Percentiles rank a stretch among this genome's conserved stretches.
Conservation (phyloP, 2,113 vertebrate genomes). For the Cranoglanis bouderius region DNA sequence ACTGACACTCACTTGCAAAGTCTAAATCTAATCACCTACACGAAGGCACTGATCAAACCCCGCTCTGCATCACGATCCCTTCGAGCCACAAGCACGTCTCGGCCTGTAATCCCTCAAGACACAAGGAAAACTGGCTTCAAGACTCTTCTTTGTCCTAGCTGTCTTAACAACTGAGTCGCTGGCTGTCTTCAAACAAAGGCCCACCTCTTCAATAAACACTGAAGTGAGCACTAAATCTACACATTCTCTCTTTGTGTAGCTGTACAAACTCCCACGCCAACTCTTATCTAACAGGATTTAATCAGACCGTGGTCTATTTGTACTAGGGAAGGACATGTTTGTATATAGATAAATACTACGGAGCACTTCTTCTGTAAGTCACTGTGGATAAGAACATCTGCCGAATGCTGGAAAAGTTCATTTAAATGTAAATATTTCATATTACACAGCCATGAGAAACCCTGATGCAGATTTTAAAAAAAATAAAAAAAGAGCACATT, state of each 20-base stretch:
- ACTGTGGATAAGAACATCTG: not conserved
- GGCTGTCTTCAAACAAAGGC: not conserved
- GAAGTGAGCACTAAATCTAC: not conserved
- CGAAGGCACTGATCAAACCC: not conserved
- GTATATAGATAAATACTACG: not conserved
- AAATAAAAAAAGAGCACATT: not conserved
- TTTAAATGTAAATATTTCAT: not conserved
- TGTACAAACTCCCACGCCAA: not conserved
- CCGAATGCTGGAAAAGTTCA: not conserved
- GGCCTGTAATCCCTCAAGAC: not conserved
- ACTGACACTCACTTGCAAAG: not conserved
- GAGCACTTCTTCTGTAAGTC: not conserved
- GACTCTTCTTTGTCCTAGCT: not conserved
- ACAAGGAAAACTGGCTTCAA: not conserved
- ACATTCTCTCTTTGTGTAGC: not conserved
- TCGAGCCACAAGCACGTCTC: not conserved
- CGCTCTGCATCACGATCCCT: too few species aligned
- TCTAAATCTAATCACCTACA: not conserved
- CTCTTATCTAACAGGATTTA: not conserved
- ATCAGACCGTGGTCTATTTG: not conserved
- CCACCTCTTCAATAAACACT: not conserved
- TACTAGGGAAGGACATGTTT: not conserved
- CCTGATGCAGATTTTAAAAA: not conserved
- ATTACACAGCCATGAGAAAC: not conserved
- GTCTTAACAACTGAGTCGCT: not conserved